phyloP scores from a whole-genome alignment of 2,888 invertebrate species.

The Thelaira solivaga region DNA sequence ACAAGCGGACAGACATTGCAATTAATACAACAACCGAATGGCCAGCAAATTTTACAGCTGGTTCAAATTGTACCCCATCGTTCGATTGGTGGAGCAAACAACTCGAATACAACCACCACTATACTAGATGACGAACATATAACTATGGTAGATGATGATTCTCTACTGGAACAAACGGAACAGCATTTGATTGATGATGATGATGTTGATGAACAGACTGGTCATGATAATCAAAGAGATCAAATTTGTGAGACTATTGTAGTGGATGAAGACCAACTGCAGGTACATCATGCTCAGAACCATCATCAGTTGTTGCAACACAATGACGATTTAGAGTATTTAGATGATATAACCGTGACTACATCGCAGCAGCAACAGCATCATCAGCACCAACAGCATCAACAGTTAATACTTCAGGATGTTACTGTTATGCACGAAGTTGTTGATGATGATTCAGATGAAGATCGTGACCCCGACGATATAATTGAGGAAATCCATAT shows the following conservation, averaged over 20 bases:
- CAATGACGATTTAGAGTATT: constrained; percentile 71
- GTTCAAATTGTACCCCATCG: constrained; percentile 72
- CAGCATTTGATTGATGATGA: constrained; percentile 72
- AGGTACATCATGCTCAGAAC: constrained; percentile 58
- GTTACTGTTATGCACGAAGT: constrained; percentile 65
- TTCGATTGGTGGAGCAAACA: constrained; percentile 45
- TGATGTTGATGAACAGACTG: constrained; percentile 68
- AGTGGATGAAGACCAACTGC: constrained; percentile 70
- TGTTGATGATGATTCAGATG: constrained; percentile 65
- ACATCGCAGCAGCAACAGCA: constrained; percentile 64
- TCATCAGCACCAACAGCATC: constrained; percentile 64
- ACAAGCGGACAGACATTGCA: constrained; percentile 75
- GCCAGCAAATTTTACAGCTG: constrained; percentile 72
- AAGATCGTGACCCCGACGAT: constrained; percentile 70
- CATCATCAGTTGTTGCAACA: constrained; percentile 52
- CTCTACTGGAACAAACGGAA: constrained; percentile 69
- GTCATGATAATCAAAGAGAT: constrained; percentile 62
- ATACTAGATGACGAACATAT: constrained; percentile 63
- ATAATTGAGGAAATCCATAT: constrained; percentile 74
- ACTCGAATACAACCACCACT: constrained; percentile 61
- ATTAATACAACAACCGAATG: constrained; percentile 76
- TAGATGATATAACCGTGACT: constrained; percentile 72
- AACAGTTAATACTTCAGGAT: constrained; percentile 61
- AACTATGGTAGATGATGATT: constrained; percentile 67
- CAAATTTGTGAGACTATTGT: constrained; percentile 73